Base-by-base conservation (phyloP, 2,888 invertebrate species). In the Odontocolon sp. region DNA sequence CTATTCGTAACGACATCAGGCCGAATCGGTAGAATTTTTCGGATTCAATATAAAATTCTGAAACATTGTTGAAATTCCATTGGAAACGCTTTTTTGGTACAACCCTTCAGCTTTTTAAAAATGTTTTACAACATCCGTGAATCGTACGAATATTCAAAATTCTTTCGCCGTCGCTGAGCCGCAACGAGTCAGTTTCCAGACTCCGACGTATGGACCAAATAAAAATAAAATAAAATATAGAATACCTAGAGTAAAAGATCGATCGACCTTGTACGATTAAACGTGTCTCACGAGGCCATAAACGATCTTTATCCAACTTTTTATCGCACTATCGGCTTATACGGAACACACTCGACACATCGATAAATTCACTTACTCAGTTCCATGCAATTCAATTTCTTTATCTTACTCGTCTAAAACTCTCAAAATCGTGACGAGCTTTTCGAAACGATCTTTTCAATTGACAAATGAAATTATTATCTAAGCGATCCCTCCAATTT, bases 301-400 rank as follows among this genome's bases (percentile, higher is more conserved):
- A 56, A 56, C 36, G 56, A 47, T 66, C 28, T 71, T 56, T 64
- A 71, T 71, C 40, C 21, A 71, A 63, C 61, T 56, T 56, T 61
- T 69, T 57, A 54, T 33, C 61, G 36, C 21, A 28, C 18, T 42
- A 18, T 11, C 18, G 9, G 6, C 42, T 5, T 5, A 11, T 18
- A 11, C 59, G 16, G 59, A 42, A 59, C 28, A 2, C 16, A 42
- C n/a, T 16, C n/a, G 1, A 9, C 26, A 16, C 18, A 40, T 40
- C 16, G 9, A 28, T 36, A 16, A 2, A 42, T 28, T 38, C 3
- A 3, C 6, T 18, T 21, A 42, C 21, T 9, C 42, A 42, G 16
- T 5, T 8, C 42, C 2, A 5, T 42, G 16, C 21, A 16, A 9
- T 0, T 45, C 9, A 23, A 21, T 23, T 21, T 1, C 38, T 11